Evolutionary conservation across 2,113 vertebrate genomes (phyloP).

Genomic region (Tinamus guttatus): DNA sequence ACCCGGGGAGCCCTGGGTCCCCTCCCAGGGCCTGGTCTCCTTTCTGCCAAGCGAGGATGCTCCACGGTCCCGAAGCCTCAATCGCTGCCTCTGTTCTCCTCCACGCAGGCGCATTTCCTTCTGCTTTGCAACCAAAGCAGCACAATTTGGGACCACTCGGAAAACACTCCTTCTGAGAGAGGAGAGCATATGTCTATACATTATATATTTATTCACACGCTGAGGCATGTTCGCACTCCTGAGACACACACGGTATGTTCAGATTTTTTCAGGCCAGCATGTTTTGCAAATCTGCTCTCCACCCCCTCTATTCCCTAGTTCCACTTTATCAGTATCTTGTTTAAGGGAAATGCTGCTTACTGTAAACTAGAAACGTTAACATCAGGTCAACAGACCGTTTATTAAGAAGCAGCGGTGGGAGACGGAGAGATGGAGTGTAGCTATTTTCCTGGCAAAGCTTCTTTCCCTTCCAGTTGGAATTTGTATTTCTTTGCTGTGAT

Average conservation of each 20-base stretch:
- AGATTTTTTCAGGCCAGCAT: constrained; percentile 65
- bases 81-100: not conserved
- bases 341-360: constrained; percentile 45
- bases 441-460: constrained; percentile 1
- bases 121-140: not conserved
- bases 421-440: not conserved
- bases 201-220: constrained; percentile 68
- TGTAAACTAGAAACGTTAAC: constrained; percentile 32
- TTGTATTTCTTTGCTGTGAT: constrained; percentile 65
- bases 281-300: constrained; percentile 67
- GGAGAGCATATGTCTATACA: constrained; percentile 58
- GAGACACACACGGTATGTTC: constrained; percentile 61
- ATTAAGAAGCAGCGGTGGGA: constrained; percentile 34
- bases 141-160: not conserved
- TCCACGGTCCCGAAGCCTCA: not conserved
- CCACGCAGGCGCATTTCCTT: not conserved
- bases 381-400: constrained; percentile 63
- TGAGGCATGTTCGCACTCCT: constrained; percentile 58
- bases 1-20: rapidly evolving
- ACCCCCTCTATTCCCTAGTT: constrained; percentile 39
- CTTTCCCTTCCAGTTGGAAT: constrained; percentile 46
- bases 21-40: not conserved
- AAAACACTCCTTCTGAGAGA: not conserved
- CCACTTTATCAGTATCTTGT: constrained; percentile 35
- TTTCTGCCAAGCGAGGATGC: not conserved